Base-by-base conservation (phyloP, 2,113 vertebrate species). In the Phalacrocorax aristotelis region DNA sequence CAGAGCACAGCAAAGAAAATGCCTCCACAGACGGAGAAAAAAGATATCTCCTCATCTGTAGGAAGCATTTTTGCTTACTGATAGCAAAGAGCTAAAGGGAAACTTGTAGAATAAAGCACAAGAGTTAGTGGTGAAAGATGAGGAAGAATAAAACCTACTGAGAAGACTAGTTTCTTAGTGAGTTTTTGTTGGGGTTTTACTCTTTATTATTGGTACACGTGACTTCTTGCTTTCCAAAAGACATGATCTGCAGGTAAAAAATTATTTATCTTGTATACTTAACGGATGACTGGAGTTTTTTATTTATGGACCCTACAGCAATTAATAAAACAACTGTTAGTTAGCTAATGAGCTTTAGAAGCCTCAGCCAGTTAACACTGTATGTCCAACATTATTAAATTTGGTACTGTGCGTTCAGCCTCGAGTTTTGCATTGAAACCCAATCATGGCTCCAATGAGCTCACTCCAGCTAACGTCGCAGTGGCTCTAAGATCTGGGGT, bases 1-100 rank as follows among this genome's bases (percentile, higher is more conserved):
- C 87, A 95, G 74, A 95, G 49, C 54, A 85, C 44, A 77, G 74
- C 11, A 70, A 95, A 94, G 54, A 83, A 89, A 89, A 87, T 83
- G 15, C 13, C 60, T 87, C 36, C 68, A 81, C 69, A 92, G 74
- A 86, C 2, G 11, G 88, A 76, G 38, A 25, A 78, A 89, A 95
- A 75, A 78, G 18, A 38, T 75, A 84, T 84, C 77, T 82, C 57
- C 61, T 95, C 66, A 69, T 89, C 91, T 95, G 40, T 76, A 93
- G 70, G 78, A 75, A 80, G 17, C 49, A 69, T 92, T 96, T 93
- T 69, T 90, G 36, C 76, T 82, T 40, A 71, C 69, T 89, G 90
- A 90, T 70, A 94, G 32, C 49, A 87, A 68, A 93, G 40, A 81
- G 18, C 52, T 90, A 49, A 91, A 19, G 26, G 13, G 36, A 92